Base-by-base conservation (phyloP, 2,113 vertebrate genomes). In the Varanus salvator region DNA sequence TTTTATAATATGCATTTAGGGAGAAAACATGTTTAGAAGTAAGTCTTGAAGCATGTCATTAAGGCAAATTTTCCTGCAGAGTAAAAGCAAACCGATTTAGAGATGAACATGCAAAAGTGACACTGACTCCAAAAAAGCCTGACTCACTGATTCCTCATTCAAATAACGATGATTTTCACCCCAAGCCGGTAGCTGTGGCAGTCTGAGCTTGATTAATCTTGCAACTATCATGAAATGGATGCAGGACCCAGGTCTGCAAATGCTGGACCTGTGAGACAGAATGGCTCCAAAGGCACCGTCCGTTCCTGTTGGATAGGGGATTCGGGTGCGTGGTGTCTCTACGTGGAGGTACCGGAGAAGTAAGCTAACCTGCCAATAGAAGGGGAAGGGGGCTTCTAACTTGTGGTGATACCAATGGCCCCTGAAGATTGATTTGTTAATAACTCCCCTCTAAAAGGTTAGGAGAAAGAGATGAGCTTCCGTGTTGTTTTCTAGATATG, bases 401-500 rank as follows among this genome's bases (percentile, higher is more conserved):
- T 0, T 83, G 44, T 8, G 4, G 17, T 1, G 90, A n/a, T 3
- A 74, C 25, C 71, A 52, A 0, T 77, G 60, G 50, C 90, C 78
- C 80, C 1, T 80, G 8, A 89, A 69, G 72, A 69, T 54, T 60
- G 91, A 85, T 93, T 92, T 93, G 91, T 52, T 86, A 69, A 3
- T 78, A 34, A 6, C 93, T 96, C 93, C 92, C 89, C 80, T 92
- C 77, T 12, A 72, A 88, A 90, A 87, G 85, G 11, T 75, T 74
- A 66, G 66, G 82, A 91, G 77, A 90, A 81, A 75, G 91, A 93
- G 92, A 66, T 15, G 74, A 0, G 87, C 93, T 92, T 66, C 92
- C 50, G 4, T 88, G 92, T 92, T n/a, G 27, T 85, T 96, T 96
- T 95, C 94, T 93, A 90, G 90, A 64, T 85, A 69, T 0, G 0